Conservation (phyloP, 2,888 invertebrate genomes). For the Pachymerium ferrugineum region DNA sequence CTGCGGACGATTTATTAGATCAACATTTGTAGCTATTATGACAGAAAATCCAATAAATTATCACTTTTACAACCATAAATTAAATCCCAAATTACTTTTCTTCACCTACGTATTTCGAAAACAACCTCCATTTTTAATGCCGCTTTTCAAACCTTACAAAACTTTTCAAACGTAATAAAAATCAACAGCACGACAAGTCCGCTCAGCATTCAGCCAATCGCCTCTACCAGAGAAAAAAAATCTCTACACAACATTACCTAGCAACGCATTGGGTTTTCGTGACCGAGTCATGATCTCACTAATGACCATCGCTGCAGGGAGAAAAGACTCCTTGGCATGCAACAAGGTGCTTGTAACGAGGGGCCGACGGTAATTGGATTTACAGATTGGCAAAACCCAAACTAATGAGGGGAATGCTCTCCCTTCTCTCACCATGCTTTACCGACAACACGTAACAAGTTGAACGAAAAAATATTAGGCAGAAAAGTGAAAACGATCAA, state of each 20-base stretch:
- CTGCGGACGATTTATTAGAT: slow-evolving; percentile 19
- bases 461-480: neutral
- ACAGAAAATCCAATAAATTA: slow-evolving; percentile 11
- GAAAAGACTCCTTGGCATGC: slow-evolving; percentile 22
- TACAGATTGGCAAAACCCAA: slow-evolving; percentile 24
- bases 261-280: neutral
- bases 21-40: slow-evolving; percentile 20
- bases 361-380: slow-evolving; percentile 16
- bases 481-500: slow-evolving; percentile 4
- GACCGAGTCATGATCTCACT: slow-evolving; percentile 22
- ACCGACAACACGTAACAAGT: neutral
- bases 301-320: slow-evolving; percentile 25
- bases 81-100: neutral
- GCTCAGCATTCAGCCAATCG: too few species aligned
- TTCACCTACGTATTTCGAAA: neutral
- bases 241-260: neutral
- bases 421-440: neutral
- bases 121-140: neutral
- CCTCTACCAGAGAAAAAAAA: too few species aligned
- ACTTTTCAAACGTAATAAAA: neutral
- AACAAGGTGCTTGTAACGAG: slow-evolving; percentile 27
- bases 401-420: slow-evolving; percentile 6
- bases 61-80: slow-evolving; percentile 14
- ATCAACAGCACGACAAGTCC: neutral
- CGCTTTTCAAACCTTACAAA: neutral